Conservation (phyloP, 2,888 invertebrate genomes). For the Rotaria socialis region DNA sequence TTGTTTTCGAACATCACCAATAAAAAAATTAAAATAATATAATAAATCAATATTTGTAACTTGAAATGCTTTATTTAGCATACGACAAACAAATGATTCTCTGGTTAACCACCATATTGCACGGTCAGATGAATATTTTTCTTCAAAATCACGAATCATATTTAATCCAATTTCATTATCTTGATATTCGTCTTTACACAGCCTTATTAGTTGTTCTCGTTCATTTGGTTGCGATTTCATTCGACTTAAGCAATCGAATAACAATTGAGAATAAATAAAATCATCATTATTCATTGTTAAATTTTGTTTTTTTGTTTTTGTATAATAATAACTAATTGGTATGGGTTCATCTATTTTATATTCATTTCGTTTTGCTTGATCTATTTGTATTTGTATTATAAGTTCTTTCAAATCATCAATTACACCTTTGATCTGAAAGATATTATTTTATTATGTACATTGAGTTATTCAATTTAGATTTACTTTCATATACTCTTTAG, state of each 20-base stretch:
- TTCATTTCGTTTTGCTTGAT: neutral
- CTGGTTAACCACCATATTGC: slow-evolving; percentile 14
- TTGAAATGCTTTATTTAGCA: slow-evolving; percentile 18
- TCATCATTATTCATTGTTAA: neutral
- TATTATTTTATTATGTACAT: neutral
- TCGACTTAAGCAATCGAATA: neutral
- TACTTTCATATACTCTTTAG: neutral
- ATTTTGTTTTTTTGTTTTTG: neutral
- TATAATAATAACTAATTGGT: neutral
- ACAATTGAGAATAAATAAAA: neutral
- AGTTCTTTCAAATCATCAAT: neutral
- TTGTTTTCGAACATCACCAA: neutral
- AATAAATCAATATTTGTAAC: neutral
- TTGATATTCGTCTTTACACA: neutral
- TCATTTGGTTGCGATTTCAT: neutral
- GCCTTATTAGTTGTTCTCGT: neutral
- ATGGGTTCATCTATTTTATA: neutral
- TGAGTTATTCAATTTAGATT: neutral
- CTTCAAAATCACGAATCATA: neutral
- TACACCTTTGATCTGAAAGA: neutral
- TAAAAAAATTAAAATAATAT: neutral
- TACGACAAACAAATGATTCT: neutral
- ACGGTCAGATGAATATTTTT: neutral
- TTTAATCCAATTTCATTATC: neutral
- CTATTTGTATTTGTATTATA: neutral